A percentile compares a stretch with the other conserved stretches of the same genome.
These are phyloP conservation scores for Darevskia nairensis DNA, from an alignment of 2,797 vertebrate species.

Conservation along the genomic window DNA sequence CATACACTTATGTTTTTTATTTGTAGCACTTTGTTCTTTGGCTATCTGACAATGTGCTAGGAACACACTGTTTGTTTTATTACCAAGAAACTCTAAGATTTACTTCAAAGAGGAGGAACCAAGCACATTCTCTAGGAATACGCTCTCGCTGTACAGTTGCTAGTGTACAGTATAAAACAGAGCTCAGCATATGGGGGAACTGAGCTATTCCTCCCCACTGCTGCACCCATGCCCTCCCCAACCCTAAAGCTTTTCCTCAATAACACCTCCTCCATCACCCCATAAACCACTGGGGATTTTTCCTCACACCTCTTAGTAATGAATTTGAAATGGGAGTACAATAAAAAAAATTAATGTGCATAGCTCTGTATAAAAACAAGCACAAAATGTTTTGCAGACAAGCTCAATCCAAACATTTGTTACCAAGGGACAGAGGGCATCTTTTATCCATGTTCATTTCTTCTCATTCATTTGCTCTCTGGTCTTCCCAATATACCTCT, in stretches of 20 bases:
- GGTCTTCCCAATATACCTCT: background rate
- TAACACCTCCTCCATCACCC: background rate
- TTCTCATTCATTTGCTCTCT: background rate
- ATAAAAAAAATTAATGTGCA: background rate
- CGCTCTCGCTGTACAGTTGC: background rate
- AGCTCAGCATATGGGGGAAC: background rate
- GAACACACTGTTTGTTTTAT: constrained; percentile 26
- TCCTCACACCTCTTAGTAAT: background rate
- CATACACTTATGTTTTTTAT: background rate
- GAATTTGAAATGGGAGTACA: background rate
- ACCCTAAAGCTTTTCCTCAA: background rate
- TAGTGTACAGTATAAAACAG: background rate
- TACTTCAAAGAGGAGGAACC: background rate
- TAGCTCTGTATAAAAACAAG: background rate
- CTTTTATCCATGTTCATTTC: background rate
- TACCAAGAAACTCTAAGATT: background rate
- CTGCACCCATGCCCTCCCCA: background rate
- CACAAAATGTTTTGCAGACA: background rate
- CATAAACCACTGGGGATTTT: background rate
- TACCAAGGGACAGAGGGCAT: background rate
- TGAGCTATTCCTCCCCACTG: background rate
- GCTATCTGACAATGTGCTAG: constrained; percentile 10
- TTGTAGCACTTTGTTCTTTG: constrained; percentile 21
- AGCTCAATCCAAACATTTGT: background rate
- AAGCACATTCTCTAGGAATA: background rate